These are phyloP conservation scores for Allolobophora icterica DNA, from an alignment of 2,888 invertebrate genomes.

Conservation along the genomic window DNA sequence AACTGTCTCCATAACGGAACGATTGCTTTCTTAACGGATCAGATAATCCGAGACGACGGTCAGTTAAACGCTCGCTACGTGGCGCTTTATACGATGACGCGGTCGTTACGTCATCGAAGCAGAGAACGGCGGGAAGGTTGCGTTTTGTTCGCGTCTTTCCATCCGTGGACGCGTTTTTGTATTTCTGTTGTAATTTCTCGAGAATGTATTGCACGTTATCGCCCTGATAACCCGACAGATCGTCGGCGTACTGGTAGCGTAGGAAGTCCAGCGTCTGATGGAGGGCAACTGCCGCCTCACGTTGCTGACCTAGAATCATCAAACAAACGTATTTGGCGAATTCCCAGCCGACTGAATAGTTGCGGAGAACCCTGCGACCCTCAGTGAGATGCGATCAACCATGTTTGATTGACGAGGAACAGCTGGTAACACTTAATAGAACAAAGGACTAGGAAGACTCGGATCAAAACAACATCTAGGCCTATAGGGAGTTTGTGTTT, in stretches of 20 bases:
- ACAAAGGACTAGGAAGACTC: neutral
- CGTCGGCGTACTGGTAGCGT: conserved; percentile 5
- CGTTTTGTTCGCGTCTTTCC: neutral
- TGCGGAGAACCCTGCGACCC: neutral
- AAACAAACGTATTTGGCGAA: neutral
- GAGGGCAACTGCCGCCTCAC: conserved; percentile 21
- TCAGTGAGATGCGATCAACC: neutral
- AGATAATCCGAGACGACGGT: neutral
- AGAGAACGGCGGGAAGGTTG: neutral
- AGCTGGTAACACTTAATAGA: neutral
- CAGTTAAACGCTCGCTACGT: neutral
- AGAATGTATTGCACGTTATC: conserved; percentile 26
- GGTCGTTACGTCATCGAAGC: neutral
- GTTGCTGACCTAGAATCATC: conserved; percentile 34
- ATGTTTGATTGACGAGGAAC: neutral
- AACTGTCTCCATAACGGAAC: neutral
- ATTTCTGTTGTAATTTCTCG: conserved; percentile 14
- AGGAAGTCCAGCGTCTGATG: conserved; percentile 28
- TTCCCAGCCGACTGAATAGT: neutral
- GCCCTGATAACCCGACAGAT: conserved; percentile 9
- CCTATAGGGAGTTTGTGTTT: neutral
- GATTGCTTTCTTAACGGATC: neutral
- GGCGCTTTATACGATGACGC: neutral
- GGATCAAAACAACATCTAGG: neutral
- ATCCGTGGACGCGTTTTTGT: neutral